phyloP scores from a whole-genome alignment of 2,888 invertebrate genomes.

The Synergus laeviventris region DNA sequence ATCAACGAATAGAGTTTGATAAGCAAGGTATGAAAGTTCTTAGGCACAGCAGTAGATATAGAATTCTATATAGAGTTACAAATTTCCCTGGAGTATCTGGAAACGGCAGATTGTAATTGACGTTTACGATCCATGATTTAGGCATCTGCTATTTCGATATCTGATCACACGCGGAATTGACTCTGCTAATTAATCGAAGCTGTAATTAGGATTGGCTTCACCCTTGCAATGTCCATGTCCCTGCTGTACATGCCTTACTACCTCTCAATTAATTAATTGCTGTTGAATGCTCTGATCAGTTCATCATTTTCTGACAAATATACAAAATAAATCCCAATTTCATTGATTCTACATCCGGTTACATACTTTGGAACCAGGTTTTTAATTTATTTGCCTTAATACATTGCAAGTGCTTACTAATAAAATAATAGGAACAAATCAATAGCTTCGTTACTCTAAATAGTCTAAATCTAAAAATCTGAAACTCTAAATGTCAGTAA shows the following conservation, averaged over 20 bases:
- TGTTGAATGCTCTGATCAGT: conserved; percentile 36
- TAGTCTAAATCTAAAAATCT: neutral
- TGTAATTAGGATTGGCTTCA: conserved; percentile 37
- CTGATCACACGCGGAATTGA: conserved; percentile 16
- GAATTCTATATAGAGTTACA: neutral
- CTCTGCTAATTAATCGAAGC: conserved; percentile 29
- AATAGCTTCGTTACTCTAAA: conserved; percentile 2
- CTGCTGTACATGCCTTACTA: conserved; percentile 39
- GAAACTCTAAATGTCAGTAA: conserved; percentile 11
- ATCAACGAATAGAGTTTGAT: neutral
- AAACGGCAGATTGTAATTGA: conserved; percentile 11
- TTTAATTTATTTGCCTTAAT: too few species aligned
- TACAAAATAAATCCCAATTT: neutral
- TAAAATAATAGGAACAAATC: too few species aligned
- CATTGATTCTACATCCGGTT: too few species aligned
- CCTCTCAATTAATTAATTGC: conserved; percentile 56
- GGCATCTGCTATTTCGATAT: conserved; percentile 39
- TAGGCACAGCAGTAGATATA: neutral
- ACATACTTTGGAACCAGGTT: too few species aligned
- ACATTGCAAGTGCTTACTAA: too few species aligned
- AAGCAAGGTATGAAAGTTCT: neutral
- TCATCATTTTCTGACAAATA: neutral
- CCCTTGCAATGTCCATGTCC: conserved; percentile 4
- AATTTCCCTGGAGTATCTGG: neutral
- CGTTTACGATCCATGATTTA: conserved; percentile 28